phyloP scores from a whole-genome alignment of 2,797 vertebrate species.

The Lepus townsendii region DNA sequence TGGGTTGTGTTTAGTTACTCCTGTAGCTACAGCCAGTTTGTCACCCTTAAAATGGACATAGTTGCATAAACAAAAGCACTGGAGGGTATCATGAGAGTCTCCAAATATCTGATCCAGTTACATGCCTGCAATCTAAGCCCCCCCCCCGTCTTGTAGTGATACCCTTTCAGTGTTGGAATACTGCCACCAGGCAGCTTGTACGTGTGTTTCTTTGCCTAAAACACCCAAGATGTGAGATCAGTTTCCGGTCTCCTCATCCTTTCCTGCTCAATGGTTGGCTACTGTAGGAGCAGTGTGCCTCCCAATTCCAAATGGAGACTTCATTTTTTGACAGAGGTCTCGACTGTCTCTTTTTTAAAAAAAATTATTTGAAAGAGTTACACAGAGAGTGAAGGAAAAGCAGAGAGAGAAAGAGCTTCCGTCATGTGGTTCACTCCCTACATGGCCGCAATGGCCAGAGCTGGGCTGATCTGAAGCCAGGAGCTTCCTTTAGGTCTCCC shows the following conservation, averaged over 20 bases:
- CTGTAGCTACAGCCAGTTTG: neutral
- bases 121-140: neutral
- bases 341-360: too few relatives aligned
- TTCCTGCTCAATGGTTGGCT: too few relatives aligned
- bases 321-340: neutral
- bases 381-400: too few relatives aligned
- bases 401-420: too few relatives aligned
- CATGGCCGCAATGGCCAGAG: too few relatives aligned
- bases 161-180: neutral
- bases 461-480: too few relatives aligned
- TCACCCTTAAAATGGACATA: constrained; percentile 37
- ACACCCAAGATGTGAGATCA: neutral
- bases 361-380: too few relatives aligned
- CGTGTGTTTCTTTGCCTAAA: neutral
- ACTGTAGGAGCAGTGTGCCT: neutral
- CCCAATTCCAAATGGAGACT: neutral
- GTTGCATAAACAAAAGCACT: constrained; percentile 51
- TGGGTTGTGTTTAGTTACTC: neutral
- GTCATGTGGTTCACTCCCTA: too few relatives aligned
- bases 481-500: too few relatives aligned
- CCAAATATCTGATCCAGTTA: neutral
- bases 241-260: neutral
- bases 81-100: constrained; percentile 24
- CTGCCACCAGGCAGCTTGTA: neutral
- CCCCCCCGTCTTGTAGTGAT: neutral